These are phyloP conservation scores for Lithobates sylvaticus DNA, from an alignment of 2,797 vertebrate genomes.

Conservation along the genomic window DNA sequence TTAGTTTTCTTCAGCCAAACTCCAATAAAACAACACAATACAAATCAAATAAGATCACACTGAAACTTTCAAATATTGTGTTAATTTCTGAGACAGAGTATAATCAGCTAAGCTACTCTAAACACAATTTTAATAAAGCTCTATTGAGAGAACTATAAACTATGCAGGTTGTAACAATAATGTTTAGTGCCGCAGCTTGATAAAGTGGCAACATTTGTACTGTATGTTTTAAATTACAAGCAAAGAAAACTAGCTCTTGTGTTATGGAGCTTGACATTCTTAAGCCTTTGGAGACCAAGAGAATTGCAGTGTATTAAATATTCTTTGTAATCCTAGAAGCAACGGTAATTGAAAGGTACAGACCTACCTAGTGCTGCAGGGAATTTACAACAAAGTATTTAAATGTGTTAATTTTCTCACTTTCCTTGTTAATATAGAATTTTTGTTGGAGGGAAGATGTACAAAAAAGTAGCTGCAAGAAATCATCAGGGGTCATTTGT, in stretches of 20 bases:
- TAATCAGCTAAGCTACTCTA: slow-evolving; percentile 80
- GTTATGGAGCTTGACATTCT: slow-evolving; percentile 65
- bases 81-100: slow-evolving; percentile 74
- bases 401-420: slow-evolving; percentile 40
- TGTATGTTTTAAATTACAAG: slow-evolving; percentile 81
- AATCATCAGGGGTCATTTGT: slow-evolving; percentile 18
- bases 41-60: slow-evolving; percentile 48
- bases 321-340: slow-evolving; percentile 64
- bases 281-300: slow-evolving; percentile 78
- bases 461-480: slow-evolving; percentile 15
- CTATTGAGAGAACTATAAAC: slow-evolving; percentile 77
- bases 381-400: slow-evolving; percentile 46
- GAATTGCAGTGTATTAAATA: slow-evolving; percentile 75
- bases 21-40: slow-evolving; percentile 45
- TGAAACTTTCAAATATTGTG: slow-evolving; percentile 63
- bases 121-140: slow-evolving; percentile 82
- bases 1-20: slow-evolving; percentile 22
- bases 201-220: slow-evolving; percentile 82
- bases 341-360: slow-evolving; percentile 57
- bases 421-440: slow-evolving; percentile 29
- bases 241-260: slow-evolving; percentile 75
- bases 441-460: slow-evolving; percentile 11
- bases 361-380: slow-evolving; percentile 50
- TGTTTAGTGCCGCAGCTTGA: slow-evolving; percentile 80
- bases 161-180: slow-evolving; percentile 79